Conservation (phyloP, 2,797 vertebrate genomes). For the Chaetodon trifasciatus region DNA sequence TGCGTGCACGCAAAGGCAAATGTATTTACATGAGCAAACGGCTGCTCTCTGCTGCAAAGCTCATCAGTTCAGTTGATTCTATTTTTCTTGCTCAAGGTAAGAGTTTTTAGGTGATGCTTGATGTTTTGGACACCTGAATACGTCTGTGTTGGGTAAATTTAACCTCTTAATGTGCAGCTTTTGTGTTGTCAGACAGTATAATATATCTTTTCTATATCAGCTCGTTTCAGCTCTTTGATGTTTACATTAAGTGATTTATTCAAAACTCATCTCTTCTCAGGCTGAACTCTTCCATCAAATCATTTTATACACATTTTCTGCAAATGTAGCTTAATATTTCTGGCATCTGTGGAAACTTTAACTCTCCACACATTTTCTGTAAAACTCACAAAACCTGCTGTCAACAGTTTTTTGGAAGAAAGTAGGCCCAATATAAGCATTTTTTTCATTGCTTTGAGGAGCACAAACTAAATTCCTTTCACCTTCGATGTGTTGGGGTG, state of each 20-base stretch:
- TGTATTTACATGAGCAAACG: constrained; percentile 20
- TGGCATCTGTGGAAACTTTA: too few relatives aligned
- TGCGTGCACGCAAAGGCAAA: neutral
- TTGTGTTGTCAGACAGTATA: neutral
- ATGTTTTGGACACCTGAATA: neutral
- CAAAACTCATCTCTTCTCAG: neutral
- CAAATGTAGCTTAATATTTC: too few relatives aligned
- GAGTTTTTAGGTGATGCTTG: neutral
- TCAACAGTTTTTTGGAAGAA: too few relatives aligned
- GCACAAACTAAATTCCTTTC: too few relatives aligned
- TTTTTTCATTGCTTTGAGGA: too few relatives aligned
- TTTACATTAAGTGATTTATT: neutral
- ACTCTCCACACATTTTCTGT: too few relatives aligned
- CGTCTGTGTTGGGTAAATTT: neutral
- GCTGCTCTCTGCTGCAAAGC: neutral
- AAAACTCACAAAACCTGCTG: too few relatives aligned
- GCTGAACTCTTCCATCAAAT: neutral
- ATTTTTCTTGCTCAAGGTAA: neutral
- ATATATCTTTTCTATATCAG: neutral
- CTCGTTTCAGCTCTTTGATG: neutral
- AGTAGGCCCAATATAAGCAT: too few relatives aligned
- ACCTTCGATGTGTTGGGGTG: too few relatives aligned
- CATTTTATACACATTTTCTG: neutral
- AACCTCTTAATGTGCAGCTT: neutral
- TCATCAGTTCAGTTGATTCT: neutral